Conservation (phyloP, 2,113 vertebrate species). For the Bathybates hornii region DNA sequence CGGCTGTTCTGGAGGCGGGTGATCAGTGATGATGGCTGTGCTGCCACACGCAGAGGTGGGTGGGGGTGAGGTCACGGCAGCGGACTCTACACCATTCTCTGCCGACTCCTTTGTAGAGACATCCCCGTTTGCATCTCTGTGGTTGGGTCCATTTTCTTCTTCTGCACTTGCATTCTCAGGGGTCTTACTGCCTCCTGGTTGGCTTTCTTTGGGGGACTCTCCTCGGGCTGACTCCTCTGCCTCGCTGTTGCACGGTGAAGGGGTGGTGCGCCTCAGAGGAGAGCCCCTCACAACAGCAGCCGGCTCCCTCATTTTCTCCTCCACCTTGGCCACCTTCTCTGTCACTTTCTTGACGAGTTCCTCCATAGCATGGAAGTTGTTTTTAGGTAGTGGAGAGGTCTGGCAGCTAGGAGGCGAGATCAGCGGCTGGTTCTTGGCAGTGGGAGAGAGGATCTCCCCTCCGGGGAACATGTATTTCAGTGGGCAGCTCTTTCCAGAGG, state of each 20-base stretch:
- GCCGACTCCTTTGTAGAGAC: conserved; percentile 71
- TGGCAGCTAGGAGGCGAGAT: conserved; percentile 86
- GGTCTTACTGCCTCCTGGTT: conserved; percentile 76
- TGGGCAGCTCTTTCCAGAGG: conserved; percentile 81
- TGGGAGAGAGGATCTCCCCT: conserved; percentile 82
- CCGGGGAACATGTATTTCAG: conserved; percentile 88
- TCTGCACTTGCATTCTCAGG: conserved; percentile 73
- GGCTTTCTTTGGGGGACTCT: conserved; percentile 76
- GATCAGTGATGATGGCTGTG: conserved; percentile 96
- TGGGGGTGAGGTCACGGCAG: conserved; percentile 69
- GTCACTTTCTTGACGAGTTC: conserved; percentile 97
- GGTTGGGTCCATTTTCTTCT: conserved; percentile 65
- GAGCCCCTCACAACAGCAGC: conserved; percentile 75
- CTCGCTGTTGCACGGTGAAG: conserved; percentile 89
- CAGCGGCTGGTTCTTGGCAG: conserved; percentile 81
- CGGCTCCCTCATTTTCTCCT: conserved; percentile 91
- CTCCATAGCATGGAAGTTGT: conserved; percentile 97
- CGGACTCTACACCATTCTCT: conserved; percentile 86
- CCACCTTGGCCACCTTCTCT: conserved; percentile 95
- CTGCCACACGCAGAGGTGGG: conserved; percentile 78
- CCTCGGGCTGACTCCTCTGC: conserved; percentile 78
- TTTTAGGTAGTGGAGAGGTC: conserved; percentile 91
- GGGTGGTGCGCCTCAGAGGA: conserved; percentile 80
- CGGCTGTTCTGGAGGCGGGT: conserved; percentile 93
- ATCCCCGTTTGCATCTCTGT: conserved; percentile 79